Evolutionary conservation across 1,140 invertebrate species (phyloP), one percentile per base, ranked within the genome.

Genomic region (Drosophila elegans): DNA sequence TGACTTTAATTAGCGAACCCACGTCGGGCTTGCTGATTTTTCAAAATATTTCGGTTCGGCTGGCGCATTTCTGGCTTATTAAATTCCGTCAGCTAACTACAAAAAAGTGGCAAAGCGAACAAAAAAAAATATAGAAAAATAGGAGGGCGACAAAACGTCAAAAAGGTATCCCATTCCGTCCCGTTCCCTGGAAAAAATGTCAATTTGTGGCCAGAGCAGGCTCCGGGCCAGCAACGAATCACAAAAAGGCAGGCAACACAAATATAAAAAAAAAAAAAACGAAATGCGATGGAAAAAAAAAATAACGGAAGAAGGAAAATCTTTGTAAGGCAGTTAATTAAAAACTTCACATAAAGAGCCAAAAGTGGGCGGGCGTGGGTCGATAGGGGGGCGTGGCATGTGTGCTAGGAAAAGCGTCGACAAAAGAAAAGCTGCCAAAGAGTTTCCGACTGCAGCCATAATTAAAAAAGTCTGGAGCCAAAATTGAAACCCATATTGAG

Each of bases 241-340:
- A 76, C 72, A 54, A 59, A 74, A 74, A 62, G 42, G 66, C 60
- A 48, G 57, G 61, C 48, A 54, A 29, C 59, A 36, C 48, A 51
- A 51, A 51, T 51, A 51, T 38, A 38, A 41, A 41, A 44, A 53
- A 62, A 62, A 51, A 57, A 38, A 44, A 29, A 49, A 5, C 16
- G 42, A 9, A 44, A 21, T 25, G 44, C 27, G n/a, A 49, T 9
- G 10, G 4, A 6, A 27, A 32, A 34, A 46, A 39, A 54, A 53
- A 34, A 45, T 25, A 42, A 48, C 53, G 48, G 44, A 63, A 78
- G 74, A 81, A 71, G 53, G 42, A 51, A 86, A 86, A 88, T 86
- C 83, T 86, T 86, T 88, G 83, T 88, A 75, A 82, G 83, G 79
- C 83, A 86, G 83, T 86, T 86, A 86, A 86, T 86, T 86, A 86